Percentiles rank a stretch among this genome's conserved stretches.
phyloP scores from a whole-genome alignment of 2,888 invertebrate species.

The Xylota segnis region DNA sequence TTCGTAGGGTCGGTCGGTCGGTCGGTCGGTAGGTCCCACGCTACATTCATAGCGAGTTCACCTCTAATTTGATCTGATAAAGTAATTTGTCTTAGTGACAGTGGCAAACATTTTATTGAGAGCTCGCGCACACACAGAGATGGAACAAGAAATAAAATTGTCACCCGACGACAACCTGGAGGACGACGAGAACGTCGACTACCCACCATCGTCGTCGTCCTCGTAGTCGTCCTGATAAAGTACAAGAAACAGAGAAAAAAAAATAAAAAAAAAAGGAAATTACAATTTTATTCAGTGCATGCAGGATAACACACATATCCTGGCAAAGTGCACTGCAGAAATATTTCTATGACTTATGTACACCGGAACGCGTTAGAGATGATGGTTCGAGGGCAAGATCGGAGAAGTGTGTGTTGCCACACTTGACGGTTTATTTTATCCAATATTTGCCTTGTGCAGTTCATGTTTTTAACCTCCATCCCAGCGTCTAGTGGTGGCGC shows the following conservation, averaged over 20 bases:
- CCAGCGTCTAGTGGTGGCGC: too few species aligned
- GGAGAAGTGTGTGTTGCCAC: slow-evolving; percentile 32
- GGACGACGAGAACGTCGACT: slow-evolving; percentile 18
- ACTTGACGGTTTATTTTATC: slow-evolving; percentile 40
- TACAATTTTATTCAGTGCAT: slow-evolving; percentile 72
- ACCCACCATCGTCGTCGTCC: too few species aligned
- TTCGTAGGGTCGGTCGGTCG: too few species aligned
- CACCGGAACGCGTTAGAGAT: slow-evolving; percentile 4
- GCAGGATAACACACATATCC: slow-evolving; percentile 58
- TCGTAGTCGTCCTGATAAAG: too few species aligned
- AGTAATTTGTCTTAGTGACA: slow-evolving; percentile 77
- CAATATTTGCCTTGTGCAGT: slow-evolving; percentile 35
- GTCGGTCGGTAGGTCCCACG: too few species aligned
- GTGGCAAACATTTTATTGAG: slow-evolving; percentile 77
- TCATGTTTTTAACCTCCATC: slow-evolving; percentile 13
- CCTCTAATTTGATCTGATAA: slow-evolving; percentile 77
- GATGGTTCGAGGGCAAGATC: slow-evolving; percentile 14
- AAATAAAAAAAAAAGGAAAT: slow-evolving; percentile 54
- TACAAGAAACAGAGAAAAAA: slow-evolving; percentile 11
- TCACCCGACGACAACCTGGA: slow-evolving; percentile 40
- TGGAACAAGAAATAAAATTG: slow-evolving; percentile 67
- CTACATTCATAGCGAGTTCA: slow-evolving; percentile 60
- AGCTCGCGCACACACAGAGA: slow-evolving; percentile 33
- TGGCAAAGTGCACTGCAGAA: slow-evolving; percentile 60
- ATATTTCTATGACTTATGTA: slow-evolving; percentile 66